Conservation (phyloP, 2,797 vertebrate species). For the Clarias pachynema region DNA sequence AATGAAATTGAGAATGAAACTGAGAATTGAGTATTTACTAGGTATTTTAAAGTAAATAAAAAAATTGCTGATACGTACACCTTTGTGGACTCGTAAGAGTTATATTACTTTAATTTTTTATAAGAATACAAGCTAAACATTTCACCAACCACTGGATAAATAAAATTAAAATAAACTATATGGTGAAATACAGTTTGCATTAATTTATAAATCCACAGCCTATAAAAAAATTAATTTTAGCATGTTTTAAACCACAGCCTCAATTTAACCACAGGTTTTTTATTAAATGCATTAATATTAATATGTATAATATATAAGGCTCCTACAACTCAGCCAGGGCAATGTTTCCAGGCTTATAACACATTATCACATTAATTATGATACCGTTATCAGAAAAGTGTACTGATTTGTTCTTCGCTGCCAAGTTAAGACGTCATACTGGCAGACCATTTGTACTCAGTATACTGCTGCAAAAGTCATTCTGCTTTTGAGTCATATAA, state of each 20-base stretch:
- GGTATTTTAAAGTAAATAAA: neutral
- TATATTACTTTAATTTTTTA: neutral
- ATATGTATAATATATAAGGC: neutral
- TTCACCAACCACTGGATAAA: neutral
- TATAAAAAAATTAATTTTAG: neutral
- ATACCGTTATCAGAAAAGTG: neutral
- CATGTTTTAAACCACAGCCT: neutral
- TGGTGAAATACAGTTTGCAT: neutral
- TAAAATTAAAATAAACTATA: neutral
- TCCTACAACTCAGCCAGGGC: no score
- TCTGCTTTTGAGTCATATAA: neutral
- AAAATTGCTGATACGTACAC: neutral
- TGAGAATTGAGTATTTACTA: neutral
- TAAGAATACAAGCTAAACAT: neutral
- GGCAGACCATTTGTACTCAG: neutral
- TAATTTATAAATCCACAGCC: neutral
- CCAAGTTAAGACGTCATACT: neutral
- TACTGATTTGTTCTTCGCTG: neutral
- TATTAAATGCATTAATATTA: no score
- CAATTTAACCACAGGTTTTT: neutral
- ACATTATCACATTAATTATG: neutral
- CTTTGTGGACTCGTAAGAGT: neutral
- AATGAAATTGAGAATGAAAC: neutral
- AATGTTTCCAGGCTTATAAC: neutral
- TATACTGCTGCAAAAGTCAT: neutral